Percentiles rank a stretch among this genome's conserved stretches.
Evolutionary conservation across 1,140 invertebrate genomes (phyloP).

Genomic region (Aphaenogaster floridana): DNA sequence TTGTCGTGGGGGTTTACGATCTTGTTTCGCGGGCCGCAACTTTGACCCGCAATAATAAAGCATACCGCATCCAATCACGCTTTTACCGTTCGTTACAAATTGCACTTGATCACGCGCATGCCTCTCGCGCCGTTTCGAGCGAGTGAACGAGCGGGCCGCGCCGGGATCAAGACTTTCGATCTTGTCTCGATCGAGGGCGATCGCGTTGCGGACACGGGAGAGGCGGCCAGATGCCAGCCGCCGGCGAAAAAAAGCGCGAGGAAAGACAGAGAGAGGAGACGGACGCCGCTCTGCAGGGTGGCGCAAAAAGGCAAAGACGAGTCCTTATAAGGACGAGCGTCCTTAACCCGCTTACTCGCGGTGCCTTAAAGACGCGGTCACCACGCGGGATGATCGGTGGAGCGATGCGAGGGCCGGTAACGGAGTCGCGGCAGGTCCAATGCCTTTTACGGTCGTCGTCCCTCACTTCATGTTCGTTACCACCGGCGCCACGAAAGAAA

Average conservation of each 20-base stretch:
- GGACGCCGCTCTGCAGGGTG: not conserved
- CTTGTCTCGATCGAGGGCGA: slow-evolving; percentile 55
- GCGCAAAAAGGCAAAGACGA: slow-evolving; percentile 78
- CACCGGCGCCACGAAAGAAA: slow-evolving; percentile 62
- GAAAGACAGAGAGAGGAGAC: slow-evolving; percentile 33
- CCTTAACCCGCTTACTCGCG: slow-evolving; percentile 85
- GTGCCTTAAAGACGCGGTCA: slow-evolving; percentile 67
- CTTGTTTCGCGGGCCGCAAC: slow-evolving; percentile 54
- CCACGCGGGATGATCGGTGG: slow-evolving; percentile 40
- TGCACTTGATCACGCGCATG: slow-evolving; percentile 60
- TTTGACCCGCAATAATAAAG: slow-evolving; percentile 59
- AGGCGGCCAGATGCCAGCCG: slow-evolving; percentile 1
- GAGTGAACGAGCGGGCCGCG: not conserved
- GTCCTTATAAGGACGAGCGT: slow-evolving; percentile 86
- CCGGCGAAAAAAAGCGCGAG: slow-evolving; percentile 10
- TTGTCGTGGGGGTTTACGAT: slow-evolving; percentile 42
- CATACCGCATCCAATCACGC: slow-evolving; percentile 52
- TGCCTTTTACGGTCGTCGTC: slow-evolving; percentile 84
- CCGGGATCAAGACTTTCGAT: slow-evolving; percentile 64
- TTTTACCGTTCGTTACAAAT: slow-evolving; percentile 60
- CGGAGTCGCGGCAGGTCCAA: slow-evolving; percentile 54
- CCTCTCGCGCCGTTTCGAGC: slow-evolving; percentile 20
- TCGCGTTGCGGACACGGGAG: slow-evolving; percentile 21
- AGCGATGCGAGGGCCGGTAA: slow-evolving; percentile 13
- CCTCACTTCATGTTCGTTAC: slow-evolving; percentile 75